Evolutionary conservation across 2,888 invertebrate genomes (phyloP).

Genomic region (Atrina japonica): DNA sequence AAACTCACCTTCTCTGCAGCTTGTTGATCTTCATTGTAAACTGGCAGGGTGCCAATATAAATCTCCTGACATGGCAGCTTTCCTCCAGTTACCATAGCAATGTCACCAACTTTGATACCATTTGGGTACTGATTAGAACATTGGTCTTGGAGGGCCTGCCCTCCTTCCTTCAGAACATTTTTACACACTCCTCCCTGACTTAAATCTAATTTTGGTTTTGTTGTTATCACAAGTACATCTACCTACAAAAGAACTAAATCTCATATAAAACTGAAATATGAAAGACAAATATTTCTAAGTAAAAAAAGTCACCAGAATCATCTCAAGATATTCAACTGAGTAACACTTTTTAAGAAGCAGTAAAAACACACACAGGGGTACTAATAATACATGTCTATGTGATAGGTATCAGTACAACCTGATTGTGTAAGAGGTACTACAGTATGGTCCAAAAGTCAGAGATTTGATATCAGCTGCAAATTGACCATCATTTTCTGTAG

Average conservation of each 20-base stretch:
- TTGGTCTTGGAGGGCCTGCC: slow-evolving; percentile 62
- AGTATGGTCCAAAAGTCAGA: no score
- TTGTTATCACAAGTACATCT: slow-evolving; percentile 70
- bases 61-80: slow-evolving; percentile 64
- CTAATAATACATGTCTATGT: no score
- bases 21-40: slow-evolving; percentile 29
- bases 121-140: slow-evolving; percentile 56
- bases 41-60: slow-evolving; percentile 60
- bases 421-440: no score
- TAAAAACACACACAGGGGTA: no score
- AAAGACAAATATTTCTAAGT: no score
- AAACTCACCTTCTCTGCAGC: slow-evolving; percentile 54
- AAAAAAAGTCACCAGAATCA: background rate
- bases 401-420: no score
- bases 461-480: no score
- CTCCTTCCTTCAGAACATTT: slow-evolving; percentile 66
- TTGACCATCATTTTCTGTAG: no score
- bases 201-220: slow-evolving; percentile 61
- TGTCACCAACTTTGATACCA: slow-evolving; percentile 62
- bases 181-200: slow-evolving; percentile 60
- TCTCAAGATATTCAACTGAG: background rate
- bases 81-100: slow-evolving; percentile 62
- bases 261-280: background rate
- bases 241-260: slow-evolving; percentile 52
- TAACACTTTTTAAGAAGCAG: no score